phyloP scores from a whole-genome alignment of 2,888 invertebrate genomes.

The Physocephala rufipes region DNA sequence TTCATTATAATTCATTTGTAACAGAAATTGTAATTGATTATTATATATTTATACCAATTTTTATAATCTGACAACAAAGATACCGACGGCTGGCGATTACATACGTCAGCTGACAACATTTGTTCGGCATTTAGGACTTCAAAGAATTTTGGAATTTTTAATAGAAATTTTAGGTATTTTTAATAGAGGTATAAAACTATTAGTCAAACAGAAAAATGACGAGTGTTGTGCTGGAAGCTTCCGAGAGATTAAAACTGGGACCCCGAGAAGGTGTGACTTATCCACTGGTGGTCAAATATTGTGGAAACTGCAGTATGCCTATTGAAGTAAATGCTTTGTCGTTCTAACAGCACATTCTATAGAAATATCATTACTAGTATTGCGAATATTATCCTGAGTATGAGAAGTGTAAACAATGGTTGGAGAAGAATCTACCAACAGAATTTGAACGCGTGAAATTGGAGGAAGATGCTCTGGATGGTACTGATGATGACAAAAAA shows the following conservation, averaged over 20 bases:
- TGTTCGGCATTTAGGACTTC: no score
- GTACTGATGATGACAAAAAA: conserved; percentile 91
- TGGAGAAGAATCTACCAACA: conserved; percentile 91
- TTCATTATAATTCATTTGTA: no score
- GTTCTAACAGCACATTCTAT: not conserved
- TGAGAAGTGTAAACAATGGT: conserved; percentile 97
- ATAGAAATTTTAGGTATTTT: not conserved
- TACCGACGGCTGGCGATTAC: no score
- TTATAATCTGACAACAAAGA: no score
- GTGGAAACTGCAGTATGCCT: conserved; percentile 95
- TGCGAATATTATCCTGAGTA: conserved; percentile 98
- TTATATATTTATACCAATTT: no score
- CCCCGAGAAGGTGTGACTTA: conserved; percentile 80
- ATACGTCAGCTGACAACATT: no score
- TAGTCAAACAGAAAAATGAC: conserved; percentile 68
- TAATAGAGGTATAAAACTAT: not conserved
- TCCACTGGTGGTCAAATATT: conserved; percentile 86
- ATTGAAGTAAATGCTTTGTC: conserved; percentile 74
- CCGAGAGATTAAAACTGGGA: conserved; percentile 70
- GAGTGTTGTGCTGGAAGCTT: conserved; percentile 70
- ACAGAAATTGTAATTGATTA: no score
- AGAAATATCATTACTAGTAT: conserved; percentile 71
- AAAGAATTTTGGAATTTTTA: not conserved
- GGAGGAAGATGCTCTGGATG: conserved; percentile 69
- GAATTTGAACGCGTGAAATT: conserved; percentile 89